A percentile compares a stretch with the other conserved stretches of the same genome.
Evolutionary conservation across 1,140 invertebrate species (phyloP).

Genomic region (Philotrypesis tridentata): DNA sequence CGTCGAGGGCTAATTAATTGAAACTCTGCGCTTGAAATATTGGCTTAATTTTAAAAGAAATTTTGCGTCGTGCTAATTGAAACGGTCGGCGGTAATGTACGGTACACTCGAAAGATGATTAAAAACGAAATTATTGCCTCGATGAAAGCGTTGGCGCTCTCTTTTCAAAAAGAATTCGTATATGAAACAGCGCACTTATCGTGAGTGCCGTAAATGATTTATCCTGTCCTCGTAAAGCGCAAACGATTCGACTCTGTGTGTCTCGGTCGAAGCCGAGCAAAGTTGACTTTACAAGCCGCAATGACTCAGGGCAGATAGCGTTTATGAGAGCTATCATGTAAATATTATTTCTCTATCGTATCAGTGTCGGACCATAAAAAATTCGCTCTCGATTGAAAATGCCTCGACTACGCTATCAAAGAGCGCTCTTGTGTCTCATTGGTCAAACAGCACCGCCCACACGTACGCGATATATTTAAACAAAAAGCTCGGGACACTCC

Average conservation of each 20-base stretch:
- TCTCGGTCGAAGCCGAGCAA: background rate
- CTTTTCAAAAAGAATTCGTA: background rate
- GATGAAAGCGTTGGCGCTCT: background rate
- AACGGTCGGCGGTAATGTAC: background rate
- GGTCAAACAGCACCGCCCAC: background rate
- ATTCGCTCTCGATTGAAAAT: background rate
- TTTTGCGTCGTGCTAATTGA: background rate
- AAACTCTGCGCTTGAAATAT: too few relatives aligned
- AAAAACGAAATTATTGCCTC: background rate
- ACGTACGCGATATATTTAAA: background rate
- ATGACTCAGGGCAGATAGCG: slow-evolving; percentile 29
- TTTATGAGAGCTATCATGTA: slow-evolving; percentile 23
- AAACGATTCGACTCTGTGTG: background rate
- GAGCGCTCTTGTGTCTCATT: background rate
- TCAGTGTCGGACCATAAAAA: background rate
- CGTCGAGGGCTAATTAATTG: too few relatives aligned
- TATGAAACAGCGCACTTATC: background rate
- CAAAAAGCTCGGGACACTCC: background rate
- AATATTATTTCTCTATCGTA: slow-evolving; percentile 33
- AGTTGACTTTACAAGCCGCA: slow-evolving; percentile 18
- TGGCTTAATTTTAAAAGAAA: too few relatives aligned
- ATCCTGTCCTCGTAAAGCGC: background rate
- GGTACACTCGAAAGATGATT: background rate
- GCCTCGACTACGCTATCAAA: background rate
- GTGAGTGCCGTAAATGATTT: background rate